Evolutionary conservation across 2,888 invertebrate species (phyloP).

Genomic region (Macrophya annulata): DNA sequence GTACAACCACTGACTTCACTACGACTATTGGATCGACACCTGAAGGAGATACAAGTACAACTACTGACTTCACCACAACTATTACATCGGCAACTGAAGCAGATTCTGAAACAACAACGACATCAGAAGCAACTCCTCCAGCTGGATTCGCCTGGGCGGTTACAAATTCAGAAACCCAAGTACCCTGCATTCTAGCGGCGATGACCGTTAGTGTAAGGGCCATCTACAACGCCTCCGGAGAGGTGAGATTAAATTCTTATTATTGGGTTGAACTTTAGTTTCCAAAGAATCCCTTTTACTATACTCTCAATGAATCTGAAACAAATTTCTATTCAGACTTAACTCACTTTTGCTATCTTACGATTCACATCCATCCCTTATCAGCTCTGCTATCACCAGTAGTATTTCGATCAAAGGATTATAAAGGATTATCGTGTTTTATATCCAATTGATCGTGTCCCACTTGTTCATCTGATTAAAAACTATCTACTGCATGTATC

Average conservation of each 20-base stretch:
- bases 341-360: background rate
- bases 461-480: background rate
- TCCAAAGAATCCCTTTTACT: background rate
- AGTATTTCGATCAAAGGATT: background rate
- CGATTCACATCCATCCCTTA: background rate
- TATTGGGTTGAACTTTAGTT: background rate
- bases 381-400: background rate
- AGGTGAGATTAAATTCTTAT: slow-evolving; percentile 56
- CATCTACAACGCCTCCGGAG: slow-evolving; percentile 59
- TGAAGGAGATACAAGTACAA: background rate
- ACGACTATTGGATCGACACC: background rate
- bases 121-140: background rate
- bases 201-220: slow-evolving; percentile 62
- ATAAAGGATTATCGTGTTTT: background rate
- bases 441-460: background rate
- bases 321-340: background rate
- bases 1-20: background rate
- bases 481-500: background rate
- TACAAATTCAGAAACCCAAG: slow-evolving; percentile 56
- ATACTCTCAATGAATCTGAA: background rate
- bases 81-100: background rate
- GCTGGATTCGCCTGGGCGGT: slow-evolving; percentile 60
- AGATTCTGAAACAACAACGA: slow-evolving; percentile 4
- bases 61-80: background rate
- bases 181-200: slow-evolving; percentile 62